These are phyloP conservation scores for Athalia cordata DNA, from an alignment of 2,888 invertebrate genomes.

Conservation along the genomic window DNA sequence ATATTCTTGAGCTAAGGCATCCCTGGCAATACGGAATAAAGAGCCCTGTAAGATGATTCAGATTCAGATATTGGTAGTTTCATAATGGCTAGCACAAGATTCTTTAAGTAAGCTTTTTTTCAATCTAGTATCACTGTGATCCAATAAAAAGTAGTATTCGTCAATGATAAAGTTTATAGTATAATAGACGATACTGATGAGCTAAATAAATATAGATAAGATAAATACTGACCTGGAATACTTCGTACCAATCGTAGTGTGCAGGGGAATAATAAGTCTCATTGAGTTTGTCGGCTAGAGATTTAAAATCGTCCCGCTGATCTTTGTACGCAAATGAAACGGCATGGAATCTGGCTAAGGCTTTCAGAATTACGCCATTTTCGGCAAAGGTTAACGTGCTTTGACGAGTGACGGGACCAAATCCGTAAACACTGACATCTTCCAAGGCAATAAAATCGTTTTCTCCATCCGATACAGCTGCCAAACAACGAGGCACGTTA, in stretches of 20 bases:
- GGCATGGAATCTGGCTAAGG: constrained; percentile 74
- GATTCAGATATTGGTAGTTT: neutral
- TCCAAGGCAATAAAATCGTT: constrained; percentile 73
- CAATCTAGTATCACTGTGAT: too few species aligned
- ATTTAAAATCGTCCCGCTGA: constrained; percentile 68
- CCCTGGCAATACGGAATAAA: constrained; percentile 73
- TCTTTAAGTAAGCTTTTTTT: too few species aligned
- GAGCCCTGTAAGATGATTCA: constrained; percentile 51
- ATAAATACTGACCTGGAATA: constrained; percentile 62
- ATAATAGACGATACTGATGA: too few species aligned
- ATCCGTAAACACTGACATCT: constrained; percentile 70
- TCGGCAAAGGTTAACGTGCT: constrained; percentile 63
- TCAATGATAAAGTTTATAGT: neutral
- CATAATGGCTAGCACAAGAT: too few species aligned
- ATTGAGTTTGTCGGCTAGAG: constrained; percentile 52
- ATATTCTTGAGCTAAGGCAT: constrained; percentile 80
- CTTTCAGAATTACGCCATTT: constrained; percentile 66
- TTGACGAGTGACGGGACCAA: constrained; percentile 63
- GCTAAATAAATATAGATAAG: neutral
- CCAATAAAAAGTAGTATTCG: neutral
- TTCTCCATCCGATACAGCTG: constrained; percentile 68
- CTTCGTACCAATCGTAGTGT: constrained; percentile 65
- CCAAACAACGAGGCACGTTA: constrained; percentile 65
- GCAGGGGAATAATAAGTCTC: constrained; percentile 65
- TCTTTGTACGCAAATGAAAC: constrained; percentile 73